Conservation (phyloP, 2,113 vertebrate genomes). For the Orcinus orca region DNA sequence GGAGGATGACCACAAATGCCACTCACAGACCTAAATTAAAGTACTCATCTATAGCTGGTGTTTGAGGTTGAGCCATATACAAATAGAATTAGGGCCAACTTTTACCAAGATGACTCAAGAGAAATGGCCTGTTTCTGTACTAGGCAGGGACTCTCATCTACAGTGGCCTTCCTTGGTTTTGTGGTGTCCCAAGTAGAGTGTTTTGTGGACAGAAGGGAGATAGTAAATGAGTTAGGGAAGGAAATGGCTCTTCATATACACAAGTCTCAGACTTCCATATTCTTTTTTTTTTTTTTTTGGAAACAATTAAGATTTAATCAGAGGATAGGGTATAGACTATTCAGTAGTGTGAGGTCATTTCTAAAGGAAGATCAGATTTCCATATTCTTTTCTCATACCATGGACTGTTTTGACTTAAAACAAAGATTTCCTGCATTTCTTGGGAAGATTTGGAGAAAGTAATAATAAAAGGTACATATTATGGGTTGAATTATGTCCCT, state of each 20-base stretch:
- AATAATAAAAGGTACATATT: neutral
- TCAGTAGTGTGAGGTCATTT: neutral
- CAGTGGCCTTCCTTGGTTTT: constrained; percentile 53
- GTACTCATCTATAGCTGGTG: constrained; percentile 66
- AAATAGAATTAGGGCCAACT: constrained; percentile 63
- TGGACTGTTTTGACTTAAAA: neutral
- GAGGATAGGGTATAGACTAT: neutral
- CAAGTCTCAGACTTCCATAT: neutral
- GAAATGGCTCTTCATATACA: neutral
- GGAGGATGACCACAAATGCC: constrained; percentile 59
- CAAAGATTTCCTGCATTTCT: neutral
- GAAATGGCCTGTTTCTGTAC: neutral
- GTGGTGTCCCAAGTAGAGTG: constrained; percentile 35
- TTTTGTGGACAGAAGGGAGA: constrained; percentile 36
- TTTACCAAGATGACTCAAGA: constrained; percentile 63
- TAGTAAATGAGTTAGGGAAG: neutral
- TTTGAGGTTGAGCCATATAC: constrained; percentile 73
- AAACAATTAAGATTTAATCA: neutral
- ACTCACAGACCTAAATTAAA: constrained; percentile 61
- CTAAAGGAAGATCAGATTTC: neutral
- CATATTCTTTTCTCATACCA: neutral
- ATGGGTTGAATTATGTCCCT: neutral
- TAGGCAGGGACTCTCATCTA: neutral
- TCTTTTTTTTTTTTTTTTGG: neutral
- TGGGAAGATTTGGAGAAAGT: neutral